Base-by-base conservation (phyloP, 2,888 invertebrate genomes). In the Axea sp. region DNA sequence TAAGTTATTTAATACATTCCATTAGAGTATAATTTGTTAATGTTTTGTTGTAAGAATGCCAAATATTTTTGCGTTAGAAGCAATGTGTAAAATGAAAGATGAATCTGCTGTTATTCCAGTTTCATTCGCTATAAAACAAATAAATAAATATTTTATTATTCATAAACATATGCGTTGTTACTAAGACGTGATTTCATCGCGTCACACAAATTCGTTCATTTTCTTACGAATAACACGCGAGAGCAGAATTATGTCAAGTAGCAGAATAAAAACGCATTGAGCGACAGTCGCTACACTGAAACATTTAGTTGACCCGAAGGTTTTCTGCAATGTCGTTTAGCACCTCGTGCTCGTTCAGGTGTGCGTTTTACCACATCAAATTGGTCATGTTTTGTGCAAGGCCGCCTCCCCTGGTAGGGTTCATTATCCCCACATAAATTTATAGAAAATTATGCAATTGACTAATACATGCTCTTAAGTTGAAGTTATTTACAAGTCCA, bases 261-360 rank as follows among this genome's bases (percentile, higher is more conserved):
- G 53, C 37, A 31, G 11, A 43, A 33, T 43, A 33, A 76, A 73
- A 72, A 74, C 64, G 55, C 39, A 43, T 59, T 37, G 73, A 57
- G 41, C 26, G 64, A 60, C 28, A 74, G 68, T 76, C 51, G 30
- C 14, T 37, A 24, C 47, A 28, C 26, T 43, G 59, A 31, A 60
- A 67, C 17, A 62, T 75, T 62, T 64, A 67, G 37, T 26, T 51
- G 24, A 26, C 3, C 45, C 35, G 80, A 78, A 81, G 78, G 79
- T 75, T 76, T 77, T 77, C 75, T 67, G 68, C 77, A 77, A 78
- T 73, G 75, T 55, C 73, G 72, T 43, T 51, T 72, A 67, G n/a
- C 51, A 53, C 60, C 31, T 60, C 60, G 60, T 53, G 60, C 35
- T 60, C 47, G 62, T 55, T 69, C 69, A 60, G 60, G 60, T 60